phyloP scores from a whole-genome alignment of 2,888 invertebrate genomes.

The Drosophila helvetica region DNA sequence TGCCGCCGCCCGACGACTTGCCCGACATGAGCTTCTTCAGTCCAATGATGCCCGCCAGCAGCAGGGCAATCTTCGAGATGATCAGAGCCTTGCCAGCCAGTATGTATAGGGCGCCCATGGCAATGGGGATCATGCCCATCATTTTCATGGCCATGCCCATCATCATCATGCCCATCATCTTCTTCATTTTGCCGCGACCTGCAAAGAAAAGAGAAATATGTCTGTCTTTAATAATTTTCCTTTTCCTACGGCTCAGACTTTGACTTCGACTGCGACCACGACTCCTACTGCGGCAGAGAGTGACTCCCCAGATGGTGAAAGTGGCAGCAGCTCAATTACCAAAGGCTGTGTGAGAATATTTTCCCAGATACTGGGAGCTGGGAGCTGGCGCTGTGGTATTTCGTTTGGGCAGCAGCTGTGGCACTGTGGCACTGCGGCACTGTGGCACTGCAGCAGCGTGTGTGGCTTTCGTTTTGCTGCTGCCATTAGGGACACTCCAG shows the following conservation, averaged over 20 bases:
- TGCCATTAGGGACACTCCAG: conserved; percentile 58
- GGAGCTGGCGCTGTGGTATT: neutral
- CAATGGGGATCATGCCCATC: conserved; percentile 91
- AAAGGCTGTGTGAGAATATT: conserved; percentile 61
- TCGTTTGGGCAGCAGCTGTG: conserved; percentile 1
- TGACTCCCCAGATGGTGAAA: conserved; percentile 52
- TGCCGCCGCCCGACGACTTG: conserved; percentile 86
- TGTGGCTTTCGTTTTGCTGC: conserved; percentile 67
- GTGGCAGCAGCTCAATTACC: conserved; percentile 43
- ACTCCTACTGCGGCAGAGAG: conserved; percentile 5
- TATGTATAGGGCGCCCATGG: conserved; percentile 91
- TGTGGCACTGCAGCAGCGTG: conserved; percentile 34
- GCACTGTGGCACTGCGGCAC: neutral
- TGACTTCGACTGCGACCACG: no score
- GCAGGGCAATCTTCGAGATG: conserved; percentile 90
- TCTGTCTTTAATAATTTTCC: conserved; percentile 1
- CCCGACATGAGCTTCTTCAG: conserved; percentile 91
- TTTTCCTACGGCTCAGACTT: conserved; percentile 23
- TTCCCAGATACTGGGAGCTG: conserved; percentile 28
- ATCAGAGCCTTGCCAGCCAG: conserved; percentile 94
- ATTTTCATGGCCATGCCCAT: conserved; percentile 94
- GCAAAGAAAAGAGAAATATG: conserved; percentile 70
- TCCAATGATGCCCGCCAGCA: conserved; percentile 92
- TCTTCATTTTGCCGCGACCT: conserved; percentile 94
- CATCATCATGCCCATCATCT: conserved; percentile 96